These are phyloP conservation scores for Anneissia japonica DNA, from an alignment of 35 echinoderm and acorn worm genomes.

Conservation along the genomic window DNA sequence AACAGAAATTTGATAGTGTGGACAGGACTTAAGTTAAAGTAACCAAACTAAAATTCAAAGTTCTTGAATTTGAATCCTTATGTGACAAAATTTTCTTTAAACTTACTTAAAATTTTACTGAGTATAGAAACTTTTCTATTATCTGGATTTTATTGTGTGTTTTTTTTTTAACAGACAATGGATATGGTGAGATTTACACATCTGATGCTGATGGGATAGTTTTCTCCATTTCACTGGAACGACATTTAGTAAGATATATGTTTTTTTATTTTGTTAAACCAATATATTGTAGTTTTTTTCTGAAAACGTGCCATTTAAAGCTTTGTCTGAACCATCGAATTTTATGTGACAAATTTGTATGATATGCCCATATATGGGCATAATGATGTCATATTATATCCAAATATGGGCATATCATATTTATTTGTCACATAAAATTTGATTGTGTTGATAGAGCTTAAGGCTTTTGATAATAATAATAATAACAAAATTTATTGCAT, in stretches of 20 bases:
- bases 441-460: background rate
- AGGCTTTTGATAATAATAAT: too few relatives aligned
- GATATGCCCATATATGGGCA: too few relatives aligned
- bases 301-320: too few relatives aligned
- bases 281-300: background rate
- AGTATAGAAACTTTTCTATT: too few relatives aligned
- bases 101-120: too few relatives aligned
- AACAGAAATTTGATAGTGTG: too few relatives aligned
- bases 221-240: conserved; percentile 69
- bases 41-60: too few relatives aligned
- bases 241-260: conserved; percentile 63
- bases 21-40: too few relatives aligned
- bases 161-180: conserved; percentile 53
- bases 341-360: background rate
- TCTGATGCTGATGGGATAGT: conserved; percentile 92
- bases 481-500: too few relatives aligned
- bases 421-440: background rate
- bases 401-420: background rate
- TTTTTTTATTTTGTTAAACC: background rate
- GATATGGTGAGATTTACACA: conserved; percentile 79
- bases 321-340: too few relatives aligned
- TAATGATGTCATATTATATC: background rate
- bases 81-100: too few relatives aligned
- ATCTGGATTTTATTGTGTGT: background rate
- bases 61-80: too few relatives aligned